Conservation (phyloP, 1,140 invertebrate species). For the Diabrotica undecimpunctata region DNA sequence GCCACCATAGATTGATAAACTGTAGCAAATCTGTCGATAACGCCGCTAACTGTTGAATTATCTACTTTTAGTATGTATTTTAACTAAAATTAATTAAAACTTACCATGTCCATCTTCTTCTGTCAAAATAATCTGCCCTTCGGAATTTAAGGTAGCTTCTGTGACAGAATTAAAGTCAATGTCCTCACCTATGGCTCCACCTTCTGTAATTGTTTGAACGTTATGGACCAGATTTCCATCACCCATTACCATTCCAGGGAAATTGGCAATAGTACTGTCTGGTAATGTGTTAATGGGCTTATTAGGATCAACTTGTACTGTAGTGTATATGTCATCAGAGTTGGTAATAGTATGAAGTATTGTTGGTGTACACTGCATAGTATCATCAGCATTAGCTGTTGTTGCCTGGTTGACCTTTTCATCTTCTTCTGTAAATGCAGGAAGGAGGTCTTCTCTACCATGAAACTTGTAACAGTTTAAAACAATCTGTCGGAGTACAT, state of each 20-base stretch:
- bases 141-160: too few relatives aligned
- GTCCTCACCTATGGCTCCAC: too few relatives aligned
- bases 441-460: conserved; percentile 90
- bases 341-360: conserved; percentile 95
- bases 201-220: too few relatives aligned
- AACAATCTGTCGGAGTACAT: conserved; percentile 94
- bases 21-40: too few relatives aligned
- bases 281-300: conserved; percentile 92
- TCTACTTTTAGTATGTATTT: too few relatives aligned
- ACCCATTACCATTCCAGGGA: conserved; percentile 79
- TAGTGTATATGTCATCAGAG: conserved; percentile 91
- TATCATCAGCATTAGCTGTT: conserved; percentile 50
- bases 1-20: too few relatives aligned
- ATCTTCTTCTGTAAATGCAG: conserved; percentile 89
- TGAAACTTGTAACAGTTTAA: conserved; percentile 99
- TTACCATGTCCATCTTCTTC: too few relatives aligned
- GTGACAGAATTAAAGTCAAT: too few relatives aligned
- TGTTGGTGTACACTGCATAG: conserved; percentile 77
- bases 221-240: too few relatives aligned
- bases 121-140: too few relatives aligned
- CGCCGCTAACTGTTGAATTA: too few relatives aligned
- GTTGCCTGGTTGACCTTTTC: conserved; percentile 63
- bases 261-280: conserved; percentile 92
- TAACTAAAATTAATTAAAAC: too few relatives aligned
- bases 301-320: conserved; percentile 93